These are phyloP conservation scores for Abscondita cerata DNA, from an alignment of 2,888 invertebrate genomes.

Conservation along the genomic window DNA sequence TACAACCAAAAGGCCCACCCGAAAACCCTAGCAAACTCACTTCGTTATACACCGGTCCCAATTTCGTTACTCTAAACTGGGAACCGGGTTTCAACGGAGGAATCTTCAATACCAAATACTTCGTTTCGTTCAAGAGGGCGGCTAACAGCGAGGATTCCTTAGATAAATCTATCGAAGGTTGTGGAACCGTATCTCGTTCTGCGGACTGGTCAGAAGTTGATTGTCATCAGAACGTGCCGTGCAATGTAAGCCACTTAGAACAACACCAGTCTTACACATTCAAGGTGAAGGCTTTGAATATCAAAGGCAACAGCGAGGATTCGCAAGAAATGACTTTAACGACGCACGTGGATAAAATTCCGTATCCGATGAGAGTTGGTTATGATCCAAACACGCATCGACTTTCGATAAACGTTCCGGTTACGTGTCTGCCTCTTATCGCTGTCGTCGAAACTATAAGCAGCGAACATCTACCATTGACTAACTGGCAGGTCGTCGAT, in stretches of 20 bases:
- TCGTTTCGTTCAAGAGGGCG: slow-evolving; percentile 80
- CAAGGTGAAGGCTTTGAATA: slow-evolving; percentile 89
- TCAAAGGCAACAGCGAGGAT: slow-evolving; percentile 85
- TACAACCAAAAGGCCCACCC: slow-evolving; percentile 88
- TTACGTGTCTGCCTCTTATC: slow-evolving; percentile 79
- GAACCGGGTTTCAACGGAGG: slow-evolving; percentile 93
- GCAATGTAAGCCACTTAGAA: slow-evolving; percentile 84
- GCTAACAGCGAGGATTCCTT: slow-evolving; percentile 67
- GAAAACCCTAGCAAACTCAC: slow-evolving; percentile 79
- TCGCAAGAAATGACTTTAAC: slow-evolving; percentile 83
- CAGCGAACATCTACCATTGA: slow-evolving; percentile 63
- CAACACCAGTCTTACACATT: slow-evolving; percentile 88
- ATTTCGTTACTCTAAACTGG: slow-evolving; percentile 83
- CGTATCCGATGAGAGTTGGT: slow-evolving; percentile 79
- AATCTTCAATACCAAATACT: slow-evolving; percentile 83
- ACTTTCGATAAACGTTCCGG: slow-evolving; percentile 79
- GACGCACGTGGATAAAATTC: slow-evolving; percentile 85
- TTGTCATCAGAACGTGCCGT: slow-evolving; percentile 85
- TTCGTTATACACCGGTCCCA: slow-evolving; percentile 77
- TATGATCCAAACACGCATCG: slow-evolving; percentile 81
- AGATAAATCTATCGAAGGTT: slow-evolving; percentile 68
- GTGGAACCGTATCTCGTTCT: slow-evolving; percentile 65
- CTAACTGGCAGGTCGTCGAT: slow-evolving; percentile 75
- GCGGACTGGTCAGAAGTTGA: slow-evolving; percentile 84
- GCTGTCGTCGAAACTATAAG: slow-evolving; percentile 77